Evolutionary conservation across 2,113 vertebrate genomes (phyloP).

Genomic region (Andinoacara biseriatus): DNA sequence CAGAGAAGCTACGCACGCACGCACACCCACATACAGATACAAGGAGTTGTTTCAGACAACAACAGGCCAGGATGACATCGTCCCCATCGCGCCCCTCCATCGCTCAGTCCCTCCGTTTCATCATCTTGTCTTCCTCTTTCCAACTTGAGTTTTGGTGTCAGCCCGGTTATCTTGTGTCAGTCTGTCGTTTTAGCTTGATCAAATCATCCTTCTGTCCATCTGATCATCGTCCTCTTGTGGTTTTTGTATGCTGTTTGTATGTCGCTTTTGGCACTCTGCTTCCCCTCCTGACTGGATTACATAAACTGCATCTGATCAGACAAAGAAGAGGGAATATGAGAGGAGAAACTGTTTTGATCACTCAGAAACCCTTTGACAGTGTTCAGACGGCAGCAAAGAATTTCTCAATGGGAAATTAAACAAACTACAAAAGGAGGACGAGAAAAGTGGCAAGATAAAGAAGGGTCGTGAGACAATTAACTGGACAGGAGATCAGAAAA

Average conservation of each 20-base stretch:
- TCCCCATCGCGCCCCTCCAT: constrained; percentile 12
- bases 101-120: constrained; percentile 11
- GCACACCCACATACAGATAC: constrained; percentile 26
- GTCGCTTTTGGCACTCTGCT: constrained; percentile 75
- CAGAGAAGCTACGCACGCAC: constrained; percentile 32
- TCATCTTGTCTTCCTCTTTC: constrained; percentile 33
- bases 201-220: constrained; percentile 42
- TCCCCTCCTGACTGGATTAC: constrained; percentile 80
- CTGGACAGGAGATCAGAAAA: background rate
- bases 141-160: constrained; percentile 77
- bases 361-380: background rate
- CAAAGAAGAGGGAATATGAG: background rate
- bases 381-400: background rate
- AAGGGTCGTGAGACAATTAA: background rate
- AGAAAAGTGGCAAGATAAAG: background rate
- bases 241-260: constrained; percentile 47
- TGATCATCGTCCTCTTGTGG: constrained; percentile 45
- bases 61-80: background rate
- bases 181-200: constrained; percentile 55
- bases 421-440: background rate
- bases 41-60: constrained; percentile 70
- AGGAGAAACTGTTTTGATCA: background rate
- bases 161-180: constrained; percentile 38
- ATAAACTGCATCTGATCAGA: constrained; percentile 91
- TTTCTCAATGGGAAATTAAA: background rate